Conservation (phyloP, 2,888 invertebrate species). For the Polymixis flavicincta region DNA sequence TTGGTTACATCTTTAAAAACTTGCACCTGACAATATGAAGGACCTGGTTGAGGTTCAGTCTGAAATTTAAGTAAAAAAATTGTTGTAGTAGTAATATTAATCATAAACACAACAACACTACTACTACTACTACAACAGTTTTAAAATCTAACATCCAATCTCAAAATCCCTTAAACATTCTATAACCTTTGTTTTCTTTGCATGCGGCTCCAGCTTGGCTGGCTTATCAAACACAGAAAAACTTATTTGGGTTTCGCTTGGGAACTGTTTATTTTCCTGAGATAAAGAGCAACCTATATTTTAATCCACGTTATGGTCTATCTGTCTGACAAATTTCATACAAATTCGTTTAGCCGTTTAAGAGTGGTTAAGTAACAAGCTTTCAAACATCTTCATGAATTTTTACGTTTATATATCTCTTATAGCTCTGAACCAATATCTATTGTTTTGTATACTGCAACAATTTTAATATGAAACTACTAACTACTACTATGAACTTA, state of each 20-base stretch:
- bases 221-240: not conserved
- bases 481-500: not conserved
- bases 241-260: not conserved
- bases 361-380: no score
- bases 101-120: no score
- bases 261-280: not conserved
- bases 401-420: not conserved
- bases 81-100: no score
- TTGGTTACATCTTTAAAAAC: not conserved
- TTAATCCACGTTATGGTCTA: no score
- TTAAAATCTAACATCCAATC: no score
- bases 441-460: not conserved
- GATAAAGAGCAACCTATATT: no score
- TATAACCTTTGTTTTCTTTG: no score
- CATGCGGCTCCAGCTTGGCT: no score
- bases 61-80: not conserved
- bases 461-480: not conserved
- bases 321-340: no score
- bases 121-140: not conserved
- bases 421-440: not conserved
- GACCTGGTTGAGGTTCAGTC: slow-evolving; percentile 16
- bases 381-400: no score
- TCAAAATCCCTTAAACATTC: no score
- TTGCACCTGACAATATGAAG: slow-evolving; percentile 19
- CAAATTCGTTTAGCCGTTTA: no score